phyloP scores from a whole-genome alignment of 2,113 vertebrate species.

The Marmota flaviventris region DNA sequence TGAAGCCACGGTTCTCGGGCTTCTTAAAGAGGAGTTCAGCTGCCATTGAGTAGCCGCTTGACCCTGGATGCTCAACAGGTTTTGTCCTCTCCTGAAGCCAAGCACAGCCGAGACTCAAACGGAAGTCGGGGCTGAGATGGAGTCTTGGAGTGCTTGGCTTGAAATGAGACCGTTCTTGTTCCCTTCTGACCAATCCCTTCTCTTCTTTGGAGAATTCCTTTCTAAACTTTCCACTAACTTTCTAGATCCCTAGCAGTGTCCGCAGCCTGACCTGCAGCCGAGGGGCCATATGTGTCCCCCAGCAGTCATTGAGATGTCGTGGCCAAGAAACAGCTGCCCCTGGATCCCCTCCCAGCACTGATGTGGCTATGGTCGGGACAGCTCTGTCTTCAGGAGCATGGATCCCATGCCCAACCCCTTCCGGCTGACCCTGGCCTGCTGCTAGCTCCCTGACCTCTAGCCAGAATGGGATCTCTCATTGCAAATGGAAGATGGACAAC shows the following conservation, averaged over 20 bases:
- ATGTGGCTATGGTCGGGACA: neutral
- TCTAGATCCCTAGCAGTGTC: neutral
- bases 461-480: neutral
- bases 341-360: no score
- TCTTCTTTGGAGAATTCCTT: neutral
- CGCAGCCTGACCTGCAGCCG: fast-evolving
- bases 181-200: neutral
- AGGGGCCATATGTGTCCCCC: neutral
- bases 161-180: fast-evolving
- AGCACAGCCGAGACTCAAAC: fast-evolving
- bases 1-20: fast-evolving
- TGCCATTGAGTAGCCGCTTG: fast-evolving
- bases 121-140: no score
- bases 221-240: neutral
- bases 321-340: neutral
- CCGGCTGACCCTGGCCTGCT: neutral
- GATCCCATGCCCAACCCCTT: neutral
- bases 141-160: no score
- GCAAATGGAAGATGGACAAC: neutral
- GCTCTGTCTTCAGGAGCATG: neutral
- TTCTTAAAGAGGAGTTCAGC: neutral
- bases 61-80: neutral
- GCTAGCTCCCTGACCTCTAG: neutral
- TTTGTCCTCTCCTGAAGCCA: neutral
- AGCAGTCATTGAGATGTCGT: fast-evolving